Conservation (phyloP, 2,888 invertebrate genomes). For the Himalopsyche japonica region DNA sequence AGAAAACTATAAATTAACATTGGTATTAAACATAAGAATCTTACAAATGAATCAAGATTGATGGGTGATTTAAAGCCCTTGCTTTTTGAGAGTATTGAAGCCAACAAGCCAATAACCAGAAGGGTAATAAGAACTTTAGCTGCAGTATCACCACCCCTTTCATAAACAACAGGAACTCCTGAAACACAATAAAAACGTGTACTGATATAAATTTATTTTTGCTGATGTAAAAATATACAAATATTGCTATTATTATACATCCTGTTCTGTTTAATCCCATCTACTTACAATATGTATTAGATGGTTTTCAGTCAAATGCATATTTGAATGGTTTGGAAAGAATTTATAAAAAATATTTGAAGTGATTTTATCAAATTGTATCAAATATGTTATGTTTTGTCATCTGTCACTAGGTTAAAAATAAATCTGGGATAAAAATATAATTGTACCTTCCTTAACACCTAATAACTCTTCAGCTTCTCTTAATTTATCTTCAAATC, state of each 20-base stretch:
- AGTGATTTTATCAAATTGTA: too few relatives aligned
- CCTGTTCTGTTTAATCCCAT: too few relatives aligned
- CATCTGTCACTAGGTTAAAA: background rate
- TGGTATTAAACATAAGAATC: slow-evolving; percentile 45
- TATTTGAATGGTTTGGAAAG: too few relatives aligned
- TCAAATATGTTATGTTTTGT: too few relatives aligned
- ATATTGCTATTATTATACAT: too few relatives aligned
- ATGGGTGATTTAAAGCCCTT: slow-evolving; percentile 68
- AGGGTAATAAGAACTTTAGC: slow-evolving; percentile 72
- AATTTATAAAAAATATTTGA: too few relatives aligned
- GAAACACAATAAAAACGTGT: slow-evolving; percentile 9
- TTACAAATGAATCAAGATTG: slow-evolving; percentile 81
- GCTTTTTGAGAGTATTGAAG: slow-evolving; percentile 69
- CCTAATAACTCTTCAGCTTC: slow-evolving; percentile 81
- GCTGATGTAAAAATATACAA: too few relatives aligned
- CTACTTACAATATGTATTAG: too few relatives aligned
- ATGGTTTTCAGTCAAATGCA: too few relatives aligned
- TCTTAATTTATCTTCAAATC: slow-evolving; percentile 89
- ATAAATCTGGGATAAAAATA: background rate
- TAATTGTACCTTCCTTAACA: slow-evolving; percentile 68
- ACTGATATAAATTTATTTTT: too few relatives aligned
- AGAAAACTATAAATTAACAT: too few relatives aligned
- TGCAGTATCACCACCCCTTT: slow-evolving; percentile 75
- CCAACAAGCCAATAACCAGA: slow-evolving; percentile 67
- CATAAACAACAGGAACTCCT: slow-evolving; percentile 81